Conservation (phyloP, 2,888 invertebrate species). For the Cataglyphis albicans region DNA sequence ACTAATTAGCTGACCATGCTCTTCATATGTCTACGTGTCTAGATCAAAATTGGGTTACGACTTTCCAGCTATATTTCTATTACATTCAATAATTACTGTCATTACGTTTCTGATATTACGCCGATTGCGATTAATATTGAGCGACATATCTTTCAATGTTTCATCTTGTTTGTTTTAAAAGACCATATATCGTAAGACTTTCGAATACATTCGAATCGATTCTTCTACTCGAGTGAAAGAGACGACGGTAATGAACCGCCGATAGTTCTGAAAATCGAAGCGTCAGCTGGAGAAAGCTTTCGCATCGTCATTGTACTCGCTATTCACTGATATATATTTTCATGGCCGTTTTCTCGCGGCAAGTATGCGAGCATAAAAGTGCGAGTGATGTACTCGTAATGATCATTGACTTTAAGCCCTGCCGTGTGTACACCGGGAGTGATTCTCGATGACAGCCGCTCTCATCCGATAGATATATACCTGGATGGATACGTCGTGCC, state of each 20-base stretch:
- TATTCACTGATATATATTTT: constrained; percentile 40
- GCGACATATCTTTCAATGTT: neutral
- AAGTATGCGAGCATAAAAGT: constrained; percentile 36
- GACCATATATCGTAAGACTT: constrained; percentile 12
- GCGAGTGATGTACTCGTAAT: constrained; percentile 56
- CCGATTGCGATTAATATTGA: constrained; percentile 18
- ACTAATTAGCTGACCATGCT: constrained; percentile 53
- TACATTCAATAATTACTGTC: neutral
- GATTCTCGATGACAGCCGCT: constrained; percentile 52
- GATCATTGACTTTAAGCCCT: constrained; percentile 51
- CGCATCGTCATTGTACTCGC: constrained; percentile 27
- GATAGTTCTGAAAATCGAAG: constrained; percentile 33
- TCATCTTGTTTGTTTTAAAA: neutral
- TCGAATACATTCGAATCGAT: constrained; percentile 21
- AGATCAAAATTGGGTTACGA: constrained; percentile 43
- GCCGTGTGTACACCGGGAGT: constrained; percentile 32
- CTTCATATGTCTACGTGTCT: constrained; percentile 13
- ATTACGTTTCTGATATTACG: constrained; percentile 11
- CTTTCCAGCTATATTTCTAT: constrained; percentile 17
- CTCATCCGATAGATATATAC: constrained; percentile 52
- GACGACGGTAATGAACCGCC: constrained; percentile 4
- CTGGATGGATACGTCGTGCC: constrained; percentile 61
- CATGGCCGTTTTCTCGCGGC: constrained; percentile 5
- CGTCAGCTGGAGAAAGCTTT: constrained; percentile 22
- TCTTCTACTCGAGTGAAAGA: constrained; percentile 5